Percentiles rank a stretch among this genome's conserved stretches.
phyloP scores from a whole-genome alignment of 2,113 vertebrate genomes.

The Leuciscus idus region DNA sequence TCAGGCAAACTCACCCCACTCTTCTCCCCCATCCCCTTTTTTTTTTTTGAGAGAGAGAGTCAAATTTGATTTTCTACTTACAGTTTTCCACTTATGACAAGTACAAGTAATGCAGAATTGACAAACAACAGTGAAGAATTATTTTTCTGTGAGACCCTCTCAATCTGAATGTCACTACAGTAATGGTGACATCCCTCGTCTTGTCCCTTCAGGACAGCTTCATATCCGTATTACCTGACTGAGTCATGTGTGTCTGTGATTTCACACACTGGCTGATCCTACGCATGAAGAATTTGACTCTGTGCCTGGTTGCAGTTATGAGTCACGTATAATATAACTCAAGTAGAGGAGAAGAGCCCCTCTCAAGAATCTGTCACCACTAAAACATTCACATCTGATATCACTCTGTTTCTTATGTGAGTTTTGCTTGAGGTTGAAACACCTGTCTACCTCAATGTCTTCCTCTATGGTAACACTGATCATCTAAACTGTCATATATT shows the following conservation, averaged over 20 bases:
- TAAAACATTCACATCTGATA: conserved; percentile 43
- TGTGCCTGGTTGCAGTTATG: conserved; percentile 51
- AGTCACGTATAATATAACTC: conserved; percentile 55
- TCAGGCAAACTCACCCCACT: conserved; percentile 24
- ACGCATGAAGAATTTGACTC: conserved; percentile 40
- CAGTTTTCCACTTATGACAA: neutral
- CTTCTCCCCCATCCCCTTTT: too few species aligned
- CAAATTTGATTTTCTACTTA: neutral
- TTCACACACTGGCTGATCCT: conserved; percentile 18
- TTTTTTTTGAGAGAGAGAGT: neutral
- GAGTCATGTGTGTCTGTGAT: conserved; percentile 47
- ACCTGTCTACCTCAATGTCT: conserved; percentile 7
- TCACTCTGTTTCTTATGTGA: conserved; percentile 20
- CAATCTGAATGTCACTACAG: neutral
- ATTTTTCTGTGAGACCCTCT: neutral
- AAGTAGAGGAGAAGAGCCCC: conserved; percentile 35
- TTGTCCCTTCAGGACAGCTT: neutral
- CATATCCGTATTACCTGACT: conserved; percentile 51
- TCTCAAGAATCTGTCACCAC: conserved; percentile 40
- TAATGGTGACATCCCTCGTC: conserved; percentile 8
- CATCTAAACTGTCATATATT: conserved; percentile 1
- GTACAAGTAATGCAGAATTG: neutral
- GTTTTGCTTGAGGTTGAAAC: neutral
- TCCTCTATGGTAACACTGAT: neutral
- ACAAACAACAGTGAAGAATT: neutral